Evolutionary conservation across 2,888 invertebrate genomes (phyloP).

Genomic region (Ethmia dodecea): DNA sequence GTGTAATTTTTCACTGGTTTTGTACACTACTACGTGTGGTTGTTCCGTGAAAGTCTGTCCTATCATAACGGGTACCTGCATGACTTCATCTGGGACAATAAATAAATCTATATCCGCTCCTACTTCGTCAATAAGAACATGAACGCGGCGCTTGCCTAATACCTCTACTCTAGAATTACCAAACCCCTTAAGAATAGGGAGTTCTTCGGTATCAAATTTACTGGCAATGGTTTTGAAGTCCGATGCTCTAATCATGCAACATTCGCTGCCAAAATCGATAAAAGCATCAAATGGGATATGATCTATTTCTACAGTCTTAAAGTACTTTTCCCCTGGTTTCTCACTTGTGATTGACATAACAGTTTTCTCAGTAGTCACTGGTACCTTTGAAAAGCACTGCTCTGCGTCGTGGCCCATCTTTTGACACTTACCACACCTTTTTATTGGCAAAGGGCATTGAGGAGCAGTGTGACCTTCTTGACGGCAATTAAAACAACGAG

Average conservation of each 20-base stretch:
- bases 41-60: slow-evolving; percentile 2
- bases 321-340: not conserved
- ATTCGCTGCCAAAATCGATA: not conserved
- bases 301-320: not conserved
- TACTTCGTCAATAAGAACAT: not conserved
- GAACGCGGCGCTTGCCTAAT: not conserved
- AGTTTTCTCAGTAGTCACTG: not conserved
- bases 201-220: not conserved
- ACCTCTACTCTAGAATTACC: not conserved
- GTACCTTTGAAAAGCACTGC: not conserved
- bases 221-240: not conserved
- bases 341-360: not conserved
- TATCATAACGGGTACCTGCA: not conserved
- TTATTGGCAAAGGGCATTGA: not conserved
- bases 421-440: not conserved
- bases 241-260: not conserved
- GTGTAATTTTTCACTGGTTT: not conserved
- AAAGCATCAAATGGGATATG: not conserved
- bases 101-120: not conserved
- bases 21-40: not conserved
- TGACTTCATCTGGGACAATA: slow-evolving; percentile 1
- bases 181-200: slow-evolving; percentile 2
- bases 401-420: not conserved
- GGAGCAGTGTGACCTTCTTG: not conserved
- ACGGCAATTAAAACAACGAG: not conserved